Base-by-base conservation (phyloP, 2,797 vertebrate genomes). In the Anguilla pacifica region DNA sequence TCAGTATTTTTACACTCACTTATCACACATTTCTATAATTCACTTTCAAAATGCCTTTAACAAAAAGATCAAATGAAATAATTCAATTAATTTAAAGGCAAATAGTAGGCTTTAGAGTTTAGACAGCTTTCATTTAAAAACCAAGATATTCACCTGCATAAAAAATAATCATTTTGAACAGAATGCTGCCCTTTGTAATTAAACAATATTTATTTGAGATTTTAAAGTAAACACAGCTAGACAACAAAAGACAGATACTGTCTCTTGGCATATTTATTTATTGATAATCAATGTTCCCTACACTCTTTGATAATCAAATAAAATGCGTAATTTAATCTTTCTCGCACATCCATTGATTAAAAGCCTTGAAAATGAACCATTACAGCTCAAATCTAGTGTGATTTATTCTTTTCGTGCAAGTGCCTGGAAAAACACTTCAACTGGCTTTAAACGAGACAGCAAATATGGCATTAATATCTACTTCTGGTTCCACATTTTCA, bases 251-350 rank as follows among this genome's bases (percentile, higher is more conserved):
- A 82, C 19, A 19, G 79, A 31, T 82, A 49, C 35, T 22, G 17
- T 81, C 35, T 22, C 17, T 81, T 9, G 35, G 43, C 13, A 19
- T 46, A n/a, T 25, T 51, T 51, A 79, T 82, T 82, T 82, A 82
- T 82, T 51, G 79, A 82, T 51, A 25, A 51, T 79, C 74, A 19
- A 79, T 79, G 74, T 79, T 82, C 79, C 79, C 46, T 51, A 51
- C 43, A 35, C 13, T 82, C 79, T 13, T 11, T 81, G 77, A 43
- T 46, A 81, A 81, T 81, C 77, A 46, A 81, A 81, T 81, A 46
- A 82, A 51, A 82, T 49, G 79, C 35, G 46, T 82, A 22, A 82
- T 49, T 79, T 79, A 39, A 79, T 79, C 39, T 79, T 43, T 51
- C 51, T n/a, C 51, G 79, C 43, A 43, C 43, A 82, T 13, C 19